phyloP scores from a whole-genome alignment of 2,113 vertebrate genomes.

The Grantiella picta region DNA sequence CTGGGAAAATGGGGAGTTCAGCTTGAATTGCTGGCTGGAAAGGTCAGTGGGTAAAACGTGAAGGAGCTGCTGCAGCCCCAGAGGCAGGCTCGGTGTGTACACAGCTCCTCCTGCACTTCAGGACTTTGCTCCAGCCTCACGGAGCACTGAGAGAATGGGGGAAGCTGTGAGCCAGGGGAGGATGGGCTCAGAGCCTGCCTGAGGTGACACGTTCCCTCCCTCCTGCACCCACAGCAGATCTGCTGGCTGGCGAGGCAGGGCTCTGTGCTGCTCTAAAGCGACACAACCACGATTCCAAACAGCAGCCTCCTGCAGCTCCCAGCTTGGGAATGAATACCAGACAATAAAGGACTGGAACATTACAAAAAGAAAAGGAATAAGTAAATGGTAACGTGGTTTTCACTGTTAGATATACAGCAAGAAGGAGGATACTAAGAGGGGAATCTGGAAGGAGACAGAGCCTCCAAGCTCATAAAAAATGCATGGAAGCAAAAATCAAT shows the following conservation, averaged over 20 bases:
- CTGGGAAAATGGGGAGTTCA: neutral
- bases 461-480: conserved; percentile 43
- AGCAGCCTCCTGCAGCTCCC: neutral
- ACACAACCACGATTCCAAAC: rapidly evolving
- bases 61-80: neutral
- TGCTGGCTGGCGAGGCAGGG: neutral
- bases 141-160: neutral
- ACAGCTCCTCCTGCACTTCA: neutral
- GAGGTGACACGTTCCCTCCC: neutral
- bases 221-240: neutral
- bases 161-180: neutral
- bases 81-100: neutral
- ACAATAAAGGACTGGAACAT: neutral
- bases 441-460: neutral
- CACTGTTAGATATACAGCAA: neutral
- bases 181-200: neutral
- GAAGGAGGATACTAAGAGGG: neutral
- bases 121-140: conserved; percentile 6
- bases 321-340: neutral
- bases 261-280: neutral
- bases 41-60: neutral
- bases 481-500: conserved; percentile 29
- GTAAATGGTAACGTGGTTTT: neutral
- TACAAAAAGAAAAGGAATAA: neutral
- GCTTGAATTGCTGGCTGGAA: neutral